These are phyloP conservation scores for Limosa lapponica DNA, from an alignment of 2,797 vertebrate genomes.

Conservation along the genomic window DNA sequence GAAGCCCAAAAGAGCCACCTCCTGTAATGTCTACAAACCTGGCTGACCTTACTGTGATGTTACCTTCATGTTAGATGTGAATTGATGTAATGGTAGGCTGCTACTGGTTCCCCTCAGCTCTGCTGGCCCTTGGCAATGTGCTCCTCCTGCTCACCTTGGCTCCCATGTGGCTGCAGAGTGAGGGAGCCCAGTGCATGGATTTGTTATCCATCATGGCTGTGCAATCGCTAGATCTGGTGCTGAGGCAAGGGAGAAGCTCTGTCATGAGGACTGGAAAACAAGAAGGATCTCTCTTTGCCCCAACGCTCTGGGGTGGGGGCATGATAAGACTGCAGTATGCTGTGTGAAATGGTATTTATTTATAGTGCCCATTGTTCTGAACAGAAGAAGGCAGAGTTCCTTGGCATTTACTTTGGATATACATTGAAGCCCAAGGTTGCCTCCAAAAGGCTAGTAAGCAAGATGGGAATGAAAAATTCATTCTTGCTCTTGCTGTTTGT, in stretches of 20 bases:
- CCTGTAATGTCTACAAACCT: not conserved
- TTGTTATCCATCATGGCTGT: accelerated
- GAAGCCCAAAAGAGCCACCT: not conserved
- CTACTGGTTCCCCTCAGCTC: not conserved
- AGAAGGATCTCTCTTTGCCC: not conserved
- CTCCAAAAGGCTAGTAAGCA: not conserved
- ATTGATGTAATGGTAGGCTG: not conserved
- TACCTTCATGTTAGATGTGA: not conserved
- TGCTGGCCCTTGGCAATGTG: accelerated
- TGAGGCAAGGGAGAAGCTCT: not conserved
- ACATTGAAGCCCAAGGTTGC: not conserved
- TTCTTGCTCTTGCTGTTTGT: not conserved
- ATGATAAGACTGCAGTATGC: not conserved
- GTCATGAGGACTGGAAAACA: accelerated
- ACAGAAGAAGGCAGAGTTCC: not conserved
- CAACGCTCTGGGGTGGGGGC: not conserved
- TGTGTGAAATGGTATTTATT: not conserved
- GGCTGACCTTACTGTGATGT: not conserved
- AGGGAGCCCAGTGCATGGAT: not conserved
- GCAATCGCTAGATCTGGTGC: not conserved
- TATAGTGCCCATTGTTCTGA: not conserved
- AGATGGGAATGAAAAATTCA: not conserved
- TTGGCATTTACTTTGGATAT: not conserved
- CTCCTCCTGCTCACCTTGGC: not conserved
- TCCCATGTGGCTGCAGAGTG: accelerated